Percentiles rank a stretch among this genome's conserved stretches.
Conservation (phyloP, 2,888 invertebrate genomes). For the Meteorus colon region DNA sequence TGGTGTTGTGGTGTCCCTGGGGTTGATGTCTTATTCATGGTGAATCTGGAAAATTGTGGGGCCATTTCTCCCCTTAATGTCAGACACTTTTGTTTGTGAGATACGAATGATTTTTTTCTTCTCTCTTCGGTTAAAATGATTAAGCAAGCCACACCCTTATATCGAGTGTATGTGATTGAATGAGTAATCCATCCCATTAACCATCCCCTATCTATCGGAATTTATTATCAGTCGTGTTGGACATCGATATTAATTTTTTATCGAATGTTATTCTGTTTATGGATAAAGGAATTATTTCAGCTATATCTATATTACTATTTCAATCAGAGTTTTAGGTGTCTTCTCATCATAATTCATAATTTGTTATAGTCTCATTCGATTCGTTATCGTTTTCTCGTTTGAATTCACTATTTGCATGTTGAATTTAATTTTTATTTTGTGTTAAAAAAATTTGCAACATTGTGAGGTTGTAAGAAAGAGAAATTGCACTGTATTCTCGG, state of each 20-base stretch:
- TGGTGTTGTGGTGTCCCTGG: not conserved
- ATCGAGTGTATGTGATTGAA: slow-evolving; percentile 4
- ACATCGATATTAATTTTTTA: not conserved
- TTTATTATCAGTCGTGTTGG: not conserved
- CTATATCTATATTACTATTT: no score
- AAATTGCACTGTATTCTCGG: not conserved
- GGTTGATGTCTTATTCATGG: slow-evolving; percentile 22
- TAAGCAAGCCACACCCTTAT: slow-evolving; percentile 1
- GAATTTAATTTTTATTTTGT: no score
- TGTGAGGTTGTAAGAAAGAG: no score
- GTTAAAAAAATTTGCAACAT: no score
- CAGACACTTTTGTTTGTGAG: not conserved
- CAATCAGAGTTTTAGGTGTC: no score
- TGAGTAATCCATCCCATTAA: not conserved
- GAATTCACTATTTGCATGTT: no score
- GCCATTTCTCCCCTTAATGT: not conserved
- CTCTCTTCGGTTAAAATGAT: not conserved
- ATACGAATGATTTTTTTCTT: not conserved
- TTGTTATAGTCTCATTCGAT: no score
- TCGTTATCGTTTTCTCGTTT: no score
- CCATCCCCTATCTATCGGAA: not conserved
- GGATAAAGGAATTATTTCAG: no score
- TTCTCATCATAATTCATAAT: no score
- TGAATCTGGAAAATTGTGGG: slow-evolving; percentile 7
- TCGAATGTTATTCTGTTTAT: not conserved